Evolutionary conservation across 2,888 invertebrate genomes (phyloP).

Genomic region (Cheilosia pagana): DNA sequence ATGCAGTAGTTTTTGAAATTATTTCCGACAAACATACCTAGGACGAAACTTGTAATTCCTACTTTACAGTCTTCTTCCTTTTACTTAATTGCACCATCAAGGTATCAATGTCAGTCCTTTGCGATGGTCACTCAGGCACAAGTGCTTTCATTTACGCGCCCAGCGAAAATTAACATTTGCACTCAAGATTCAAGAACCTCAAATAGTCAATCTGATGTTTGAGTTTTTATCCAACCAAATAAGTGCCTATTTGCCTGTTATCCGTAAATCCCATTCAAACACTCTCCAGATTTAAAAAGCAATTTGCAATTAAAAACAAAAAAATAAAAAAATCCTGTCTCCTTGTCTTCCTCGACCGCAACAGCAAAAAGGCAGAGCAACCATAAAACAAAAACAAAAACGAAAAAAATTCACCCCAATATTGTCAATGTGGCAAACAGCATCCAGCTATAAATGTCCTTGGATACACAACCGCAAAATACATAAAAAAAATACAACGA

Average conservation of each 20-base stretch:
- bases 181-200: no score
- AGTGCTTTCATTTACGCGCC: no score
- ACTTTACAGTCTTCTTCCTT: no score
- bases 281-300: constrained; percentile 63
- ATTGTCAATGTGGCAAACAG: constrained; percentile 47
- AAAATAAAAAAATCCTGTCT: constrained; percentile 14
- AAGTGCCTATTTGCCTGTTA: constrained; percentile 54
- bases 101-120: no score
- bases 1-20: no score
- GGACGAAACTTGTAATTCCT: no score
- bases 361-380: constrained; percentile 17
- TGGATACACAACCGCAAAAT: constrained; percentile 56
- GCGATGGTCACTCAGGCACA: no score
- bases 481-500: constrained; percentile 49
- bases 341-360: constrained; percentile 38
- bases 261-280: constrained; percentile 52
- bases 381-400: background rate
- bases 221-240: constrained; percentile 39
- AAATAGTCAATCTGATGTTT: constrained; percentile 3
- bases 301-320: constrained; percentile 70
- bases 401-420: constrained; percentile 34
- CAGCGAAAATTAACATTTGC: no score
- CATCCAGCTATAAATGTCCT: constrained; percentile 54
- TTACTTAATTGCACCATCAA: no score
- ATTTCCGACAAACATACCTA: no score